These are phyloP conservation scores for Drosophila rufa DNA, from an alignment of 1,140 invertebrate species.

Conservation along the genomic window DNA sequence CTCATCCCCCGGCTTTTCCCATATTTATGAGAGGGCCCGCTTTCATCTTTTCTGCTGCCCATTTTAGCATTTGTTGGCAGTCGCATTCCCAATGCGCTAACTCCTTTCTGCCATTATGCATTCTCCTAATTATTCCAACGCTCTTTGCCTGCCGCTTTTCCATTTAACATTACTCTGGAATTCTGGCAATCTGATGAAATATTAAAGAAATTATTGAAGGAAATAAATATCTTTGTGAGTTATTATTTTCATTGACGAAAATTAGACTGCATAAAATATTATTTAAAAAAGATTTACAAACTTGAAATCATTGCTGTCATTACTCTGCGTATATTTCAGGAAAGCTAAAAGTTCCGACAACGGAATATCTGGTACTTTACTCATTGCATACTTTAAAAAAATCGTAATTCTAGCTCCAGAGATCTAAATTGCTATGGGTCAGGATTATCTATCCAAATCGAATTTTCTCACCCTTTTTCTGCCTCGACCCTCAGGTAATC, in stretches of 20 bases:
- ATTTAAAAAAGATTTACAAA: too few relatives aligned
- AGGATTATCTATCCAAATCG: background rate
- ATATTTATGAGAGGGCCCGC: slow-evolving; percentile 71
- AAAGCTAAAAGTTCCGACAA: too few relatives aligned
- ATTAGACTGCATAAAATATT: too few relatives aligned
- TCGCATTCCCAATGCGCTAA: slow-evolving; percentile 39
- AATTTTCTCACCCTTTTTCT: background rate
- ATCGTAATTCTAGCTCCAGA: too few relatives aligned
- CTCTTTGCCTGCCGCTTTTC: background rate
- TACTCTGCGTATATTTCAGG: too few relatives aligned
- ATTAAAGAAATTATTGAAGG: background rate
- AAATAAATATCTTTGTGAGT: too few relatives aligned
- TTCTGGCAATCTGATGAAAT: background rate
- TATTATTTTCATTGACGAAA: too few relatives aligned
- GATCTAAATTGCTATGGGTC: too few relatives aligned
- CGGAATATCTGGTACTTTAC: background rate
- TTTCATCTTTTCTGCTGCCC: slow-evolving; percentile 76
- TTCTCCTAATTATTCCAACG: slow-evolving; percentile 26
- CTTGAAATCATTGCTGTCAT: too few relatives aligned
- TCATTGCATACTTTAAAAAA: background rate
- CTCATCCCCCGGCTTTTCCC: slow-evolving; percentile 7
- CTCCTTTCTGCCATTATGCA: slow-evolving; percentile 21
- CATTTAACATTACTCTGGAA: background rate
- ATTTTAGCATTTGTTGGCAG: slow-evolving; percentile 62
- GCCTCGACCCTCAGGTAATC: too few relatives aligned